Evolutionary conservation across 2,113 vertebrate genomes (phyloP), one percentile per base, ranked within the genome.

Genomic region (Gadus chalcogrammus): DNA sequence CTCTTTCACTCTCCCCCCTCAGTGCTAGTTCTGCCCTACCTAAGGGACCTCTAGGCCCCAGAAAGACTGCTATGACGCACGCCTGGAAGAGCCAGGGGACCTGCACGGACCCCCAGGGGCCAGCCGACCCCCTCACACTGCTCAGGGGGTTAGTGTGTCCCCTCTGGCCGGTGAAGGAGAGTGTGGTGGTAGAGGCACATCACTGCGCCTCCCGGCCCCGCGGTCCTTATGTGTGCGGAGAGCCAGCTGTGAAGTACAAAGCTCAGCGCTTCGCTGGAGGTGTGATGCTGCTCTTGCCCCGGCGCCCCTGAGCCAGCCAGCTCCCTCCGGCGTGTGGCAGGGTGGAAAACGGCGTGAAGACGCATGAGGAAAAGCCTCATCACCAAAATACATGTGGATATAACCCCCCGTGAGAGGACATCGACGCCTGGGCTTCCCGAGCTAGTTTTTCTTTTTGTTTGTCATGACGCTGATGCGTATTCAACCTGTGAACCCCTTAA

Each of bases 61-160:
- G 61, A 67, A 77, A 79, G 72, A 56, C 70, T 17, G 68, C 72
- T 77, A 74, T 76, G 76, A 80, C 82, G 86, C 81, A 74, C 83
- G 86, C 87, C 86, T 86, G 83, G 76, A 20, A 52, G 78, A 75
- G 69, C 59, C 67, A 78, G 27, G 48, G 77, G 75, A 78, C 42
- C 42, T 48, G 42, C 42, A 48, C 42, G 11, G 42, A 13, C 42
- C 20, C 42, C 42, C 42, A 48, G 42, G 42, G 6, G 7, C 42
- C 8, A 11, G 8, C 8, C 11, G 42, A 48, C 31, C 53, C n/a
- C n/a, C 55, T 13, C 2, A n/a, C 55, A 9, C n/a, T 13, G 16
- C 55, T 2, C 55, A 4, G 9, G 42, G 42, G 42, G 12, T 48
- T 9, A 1, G 5, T 42, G 38, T 42, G 38, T 42, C 11, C 38